Conservation (phyloP, 2,797 vertebrate species). For the Micrastur ruficollis region DNA sequence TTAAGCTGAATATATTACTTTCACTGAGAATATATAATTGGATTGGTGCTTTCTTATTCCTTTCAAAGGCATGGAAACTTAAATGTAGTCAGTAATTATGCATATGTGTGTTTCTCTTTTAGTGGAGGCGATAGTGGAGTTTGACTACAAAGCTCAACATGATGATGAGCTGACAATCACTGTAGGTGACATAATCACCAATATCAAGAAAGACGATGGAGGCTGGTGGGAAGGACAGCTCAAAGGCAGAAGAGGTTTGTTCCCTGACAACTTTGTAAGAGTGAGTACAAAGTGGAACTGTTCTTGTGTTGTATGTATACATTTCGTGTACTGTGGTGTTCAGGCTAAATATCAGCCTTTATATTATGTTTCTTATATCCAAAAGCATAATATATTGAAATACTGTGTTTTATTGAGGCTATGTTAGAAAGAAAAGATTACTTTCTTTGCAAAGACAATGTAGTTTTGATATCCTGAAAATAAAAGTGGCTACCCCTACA, state of each 20-base stretch:
- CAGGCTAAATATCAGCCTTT: neutral
- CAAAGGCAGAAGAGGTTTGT: conserved; percentile 94
- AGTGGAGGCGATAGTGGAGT: conserved; percentile 99
- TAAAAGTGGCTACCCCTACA: neutral
- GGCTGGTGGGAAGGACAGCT: conserved; percentile 99
- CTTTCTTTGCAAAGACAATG: neutral
- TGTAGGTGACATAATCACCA: conserved; percentile 95
- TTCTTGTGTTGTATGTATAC: conserved; percentile 64
- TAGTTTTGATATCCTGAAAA: neutral
- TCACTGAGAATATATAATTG: neutral
- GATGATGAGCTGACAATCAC: conserved; percentile 98
- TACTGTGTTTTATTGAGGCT: neutral
- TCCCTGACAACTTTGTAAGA: conserved; percentile 99
- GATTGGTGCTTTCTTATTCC: neutral
- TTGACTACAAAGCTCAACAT: conserved; percentile 98
- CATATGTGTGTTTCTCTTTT: conserved; percentile 21
- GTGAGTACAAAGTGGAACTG: conserved; percentile 86
- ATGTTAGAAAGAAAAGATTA: neutral
- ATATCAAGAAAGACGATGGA: conserved; percentile 94
- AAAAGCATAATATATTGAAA: neutral
- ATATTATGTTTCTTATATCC: neutral
- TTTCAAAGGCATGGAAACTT: neutral
- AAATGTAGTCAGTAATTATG: neutral
- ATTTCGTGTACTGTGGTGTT: neutral
- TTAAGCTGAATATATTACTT: neutral